phyloP scores from a whole-genome alignment of 2,797 vertebrate genomes.

The Platalea minor region DNA sequence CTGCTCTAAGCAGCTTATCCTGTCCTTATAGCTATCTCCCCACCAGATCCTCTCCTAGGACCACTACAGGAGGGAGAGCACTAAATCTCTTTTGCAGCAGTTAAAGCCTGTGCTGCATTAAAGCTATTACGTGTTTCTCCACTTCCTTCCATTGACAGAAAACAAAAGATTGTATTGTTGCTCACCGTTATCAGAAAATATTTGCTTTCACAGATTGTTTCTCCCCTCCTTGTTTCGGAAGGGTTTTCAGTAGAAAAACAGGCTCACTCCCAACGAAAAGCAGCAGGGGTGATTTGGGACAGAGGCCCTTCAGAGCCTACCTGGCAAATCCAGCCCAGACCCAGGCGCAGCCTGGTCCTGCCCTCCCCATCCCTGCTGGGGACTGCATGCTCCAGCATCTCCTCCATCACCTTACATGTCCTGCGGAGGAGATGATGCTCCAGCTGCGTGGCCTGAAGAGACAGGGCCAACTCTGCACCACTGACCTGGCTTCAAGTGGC shows the following conservation, averaged over 20 bases:
- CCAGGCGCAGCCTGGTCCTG: accelerated
- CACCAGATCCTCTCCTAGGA: background rate
- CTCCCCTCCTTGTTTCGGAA: background rate
- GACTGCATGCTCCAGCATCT: background rate
- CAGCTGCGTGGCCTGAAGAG: background rate
- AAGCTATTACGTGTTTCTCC: background rate
- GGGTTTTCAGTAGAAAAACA: background rate
- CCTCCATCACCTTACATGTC: background rate
- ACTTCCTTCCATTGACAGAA: slow-evolving; percentile 49
- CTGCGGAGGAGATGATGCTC: accelerated
- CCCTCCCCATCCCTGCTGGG: background rate
- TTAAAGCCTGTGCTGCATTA: background rate
- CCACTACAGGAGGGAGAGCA: background rate
- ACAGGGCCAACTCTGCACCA: accelerated
- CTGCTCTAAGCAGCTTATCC: background rate
- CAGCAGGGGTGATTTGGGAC: background rate
- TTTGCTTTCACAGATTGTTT: background rate
- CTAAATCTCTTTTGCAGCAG: background rate
- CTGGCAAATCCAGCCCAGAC: background rate
- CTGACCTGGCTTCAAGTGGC: background rate
- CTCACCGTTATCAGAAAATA: background rate
- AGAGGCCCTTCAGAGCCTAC: accelerated
- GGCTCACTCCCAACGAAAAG: background rate
- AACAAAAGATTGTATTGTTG: slow-evolving; percentile 13
- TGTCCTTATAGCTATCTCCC: background rate